phyloP scores from a whole-genome alignment of 2,888 invertebrate genomes.

The Liopterus haemorrhoidalis region DNA sequence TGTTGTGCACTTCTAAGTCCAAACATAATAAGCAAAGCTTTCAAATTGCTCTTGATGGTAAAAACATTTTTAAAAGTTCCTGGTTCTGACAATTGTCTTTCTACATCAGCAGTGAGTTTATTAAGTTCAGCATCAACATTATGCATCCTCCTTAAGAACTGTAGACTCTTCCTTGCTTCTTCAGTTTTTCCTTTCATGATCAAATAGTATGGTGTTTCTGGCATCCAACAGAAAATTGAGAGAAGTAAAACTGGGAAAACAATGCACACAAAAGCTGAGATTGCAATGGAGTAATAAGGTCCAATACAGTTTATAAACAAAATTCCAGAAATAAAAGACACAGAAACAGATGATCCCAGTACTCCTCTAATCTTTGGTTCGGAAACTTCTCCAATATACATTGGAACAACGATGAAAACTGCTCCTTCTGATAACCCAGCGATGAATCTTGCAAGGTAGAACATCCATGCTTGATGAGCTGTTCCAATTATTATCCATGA shows the following conservation, averaged over 20 bases:
- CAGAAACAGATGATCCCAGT: slow-evolving; percentile 26
- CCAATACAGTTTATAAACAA: slow-evolving; percentile 35
- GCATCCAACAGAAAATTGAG: slow-evolving; percentile 34
- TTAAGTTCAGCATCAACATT: slow-evolving; percentile 37
- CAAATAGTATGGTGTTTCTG: slow-evolving; percentile 40
- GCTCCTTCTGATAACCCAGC: slow-evolving; percentile 36
- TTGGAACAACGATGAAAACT: slow-evolving; percentile 31
- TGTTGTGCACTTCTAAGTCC: slow-evolving; percentile 37
- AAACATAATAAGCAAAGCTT: slow-evolving; percentile 34
- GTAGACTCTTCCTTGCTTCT: slow-evolving; percentile 35
- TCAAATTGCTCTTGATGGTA: slow-evolving; percentile 35
- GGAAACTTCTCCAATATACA: slow-evolving; percentile 36
- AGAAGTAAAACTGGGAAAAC: slow-evolving; percentile 33
- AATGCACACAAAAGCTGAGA: slow-evolving; percentile 27
- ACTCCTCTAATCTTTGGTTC: slow-evolving; percentile 29
- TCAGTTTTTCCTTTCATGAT: slow-evolving; percentile 34
- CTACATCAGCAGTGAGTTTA: slow-evolving; percentile 34
- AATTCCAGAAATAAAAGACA: slow-evolving; percentile 26
- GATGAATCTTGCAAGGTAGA: slow-evolving; percentile 27
- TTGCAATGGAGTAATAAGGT: slow-evolving; percentile 31
- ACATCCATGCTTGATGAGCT: slow-evolving; percentile 22
- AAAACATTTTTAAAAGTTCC: slow-evolving; percentile 37
- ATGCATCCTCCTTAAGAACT: slow-evolving; percentile 32
- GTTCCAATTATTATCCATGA: slow-evolving; percentile 25
- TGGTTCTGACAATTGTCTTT: slow-evolving; percentile 37